Evolutionary conservation across 2,888 invertebrate genomes (phyloP).

Genomic region (Caenorhabditis sp.): DNA sequence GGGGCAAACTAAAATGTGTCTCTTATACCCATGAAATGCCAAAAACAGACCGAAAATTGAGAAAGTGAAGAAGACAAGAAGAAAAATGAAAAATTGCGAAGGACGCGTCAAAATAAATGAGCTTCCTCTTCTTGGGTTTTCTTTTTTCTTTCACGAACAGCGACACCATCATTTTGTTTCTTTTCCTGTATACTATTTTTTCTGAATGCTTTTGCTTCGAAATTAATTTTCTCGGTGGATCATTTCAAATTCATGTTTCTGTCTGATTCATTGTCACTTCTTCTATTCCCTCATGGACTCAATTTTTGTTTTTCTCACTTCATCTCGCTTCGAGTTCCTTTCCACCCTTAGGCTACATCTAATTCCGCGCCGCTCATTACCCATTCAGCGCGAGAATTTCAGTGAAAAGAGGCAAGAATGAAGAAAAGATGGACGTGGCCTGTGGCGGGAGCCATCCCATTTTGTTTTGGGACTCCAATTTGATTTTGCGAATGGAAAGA

Average conservation of each 20-base stretch:
- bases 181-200: constrained; percentile 2
- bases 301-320: neutral
- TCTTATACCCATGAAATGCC: constrained; percentile 18
- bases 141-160: constrained; percentile 33
- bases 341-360: constrained; percentile 53
- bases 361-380: constrained; percentile 63
- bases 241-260: constrained; percentile 41
- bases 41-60: constrained; percentile 24
- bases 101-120: constrained; percentile 61
- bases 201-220: neutral
- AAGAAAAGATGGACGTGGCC: constrained; percentile 36
- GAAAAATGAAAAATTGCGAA: constrained; percentile 53
- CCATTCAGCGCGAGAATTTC: constrained; percentile 58
- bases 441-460: constrained; percentile 52
- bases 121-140: constrained; percentile 27
- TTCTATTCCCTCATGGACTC: neutral
- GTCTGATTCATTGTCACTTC: constrained; percentile 34
- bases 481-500: constrained; percentile 38
- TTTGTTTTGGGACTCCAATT: constrained; percentile 56
- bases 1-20: neutral
- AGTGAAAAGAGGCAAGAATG: constrained; percentile 33
- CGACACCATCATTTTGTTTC: constrained; percentile 31
- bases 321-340: constrained; percentile 13
- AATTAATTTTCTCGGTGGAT: neutral
- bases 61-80: constrained; percentile 13